A percentile compares a stretch with the other conserved stretches of the same genome.
These are phyloP conservation scores for Palythoa grandis DNA, from an alignment of 92 coral and sea anemone genomes.

Conservation along the genomic window DNA sequence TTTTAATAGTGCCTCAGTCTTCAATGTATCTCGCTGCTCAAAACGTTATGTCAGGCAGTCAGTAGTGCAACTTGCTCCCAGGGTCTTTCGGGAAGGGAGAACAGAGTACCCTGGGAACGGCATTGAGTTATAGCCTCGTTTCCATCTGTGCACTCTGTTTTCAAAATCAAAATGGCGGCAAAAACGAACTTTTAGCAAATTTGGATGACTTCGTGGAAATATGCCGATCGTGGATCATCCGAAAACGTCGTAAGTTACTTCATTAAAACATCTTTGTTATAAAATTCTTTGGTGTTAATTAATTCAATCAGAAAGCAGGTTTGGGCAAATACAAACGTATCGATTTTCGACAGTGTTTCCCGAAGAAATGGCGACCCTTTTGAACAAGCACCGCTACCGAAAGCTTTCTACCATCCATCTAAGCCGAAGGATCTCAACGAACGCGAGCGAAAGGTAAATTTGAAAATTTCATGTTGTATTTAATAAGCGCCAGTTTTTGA, in stretches of 20 bases:
- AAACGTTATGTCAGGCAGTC: too few species aligned
- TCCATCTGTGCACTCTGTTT: neutral
- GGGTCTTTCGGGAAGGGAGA: neutral
- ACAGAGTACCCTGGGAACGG: neutral
- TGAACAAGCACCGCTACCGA: conserved; percentile 86
- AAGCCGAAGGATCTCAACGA: conserved; percentile 71
- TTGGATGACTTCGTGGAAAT: neutral
- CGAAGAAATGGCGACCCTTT: conserved; percentile 82
- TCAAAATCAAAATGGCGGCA: conserved; percentile 38
- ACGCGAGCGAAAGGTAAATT: conserved; percentile 75
- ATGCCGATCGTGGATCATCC: neutral
- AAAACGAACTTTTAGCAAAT: conserved; percentile 3
- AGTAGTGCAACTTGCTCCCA: neutral
- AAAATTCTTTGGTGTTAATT: neutral
- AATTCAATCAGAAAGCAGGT: neutral
- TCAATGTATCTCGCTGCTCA: too few species aligned
- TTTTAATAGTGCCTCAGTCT: too few species aligned
- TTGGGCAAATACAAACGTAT: neutral
- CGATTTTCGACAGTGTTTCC: conserved; percentile 8
- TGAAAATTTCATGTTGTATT: neutral
- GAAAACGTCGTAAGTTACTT: conserved; percentile 7
- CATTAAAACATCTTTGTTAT: too few species aligned
- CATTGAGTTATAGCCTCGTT: neutral
- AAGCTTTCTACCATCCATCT: conserved; percentile 91
- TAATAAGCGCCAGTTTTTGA: neutral